A percentile compares a stretch with the other conserved stretches of the same genome.
phyloP scores from a whole-genome alignment of 2,113 vertebrate species.

The Vulpes lagopus region DNA sequence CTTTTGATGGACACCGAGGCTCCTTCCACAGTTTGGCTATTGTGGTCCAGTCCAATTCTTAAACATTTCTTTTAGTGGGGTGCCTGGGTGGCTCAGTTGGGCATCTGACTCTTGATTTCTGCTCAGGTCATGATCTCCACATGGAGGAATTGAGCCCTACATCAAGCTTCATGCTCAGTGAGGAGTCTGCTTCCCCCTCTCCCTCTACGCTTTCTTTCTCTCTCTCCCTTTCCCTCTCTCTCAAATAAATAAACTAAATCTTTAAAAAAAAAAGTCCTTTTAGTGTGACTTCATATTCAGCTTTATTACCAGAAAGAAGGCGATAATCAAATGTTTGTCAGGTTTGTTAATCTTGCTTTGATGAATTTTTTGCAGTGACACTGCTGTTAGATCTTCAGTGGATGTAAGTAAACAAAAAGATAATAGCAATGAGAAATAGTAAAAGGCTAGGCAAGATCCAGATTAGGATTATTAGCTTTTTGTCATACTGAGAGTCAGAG shows the following conservation, averaged over 20 bases:
- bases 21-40: no score
- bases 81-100: background rate
- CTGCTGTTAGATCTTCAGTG: background rate
- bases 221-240: background rate
- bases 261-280: background rate
- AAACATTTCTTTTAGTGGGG: constrained; percentile 7
- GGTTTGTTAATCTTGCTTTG: constrained; percentile 29
- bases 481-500: background rate
- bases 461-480: constrained; percentile 14
- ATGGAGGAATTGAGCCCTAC: background rate
- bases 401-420: background rate
- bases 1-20: no score
- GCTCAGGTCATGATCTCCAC: background rate
- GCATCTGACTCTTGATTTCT: background rate
- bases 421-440: background rate
- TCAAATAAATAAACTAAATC: background rate
- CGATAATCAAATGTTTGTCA: constrained; percentile 10
- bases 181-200: background rate
- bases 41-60: background rate
- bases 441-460: background rate
- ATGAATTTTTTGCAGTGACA: background rate
- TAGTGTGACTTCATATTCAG: constrained; percentile 15
- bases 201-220: background rate
- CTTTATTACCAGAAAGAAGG: constrained; percentile 26
- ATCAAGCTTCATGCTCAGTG: background rate